phyloP scores from a whole-genome alignment of 2,888 invertebrate genomes.

The Sarcophaga caerulescens region DNA sequence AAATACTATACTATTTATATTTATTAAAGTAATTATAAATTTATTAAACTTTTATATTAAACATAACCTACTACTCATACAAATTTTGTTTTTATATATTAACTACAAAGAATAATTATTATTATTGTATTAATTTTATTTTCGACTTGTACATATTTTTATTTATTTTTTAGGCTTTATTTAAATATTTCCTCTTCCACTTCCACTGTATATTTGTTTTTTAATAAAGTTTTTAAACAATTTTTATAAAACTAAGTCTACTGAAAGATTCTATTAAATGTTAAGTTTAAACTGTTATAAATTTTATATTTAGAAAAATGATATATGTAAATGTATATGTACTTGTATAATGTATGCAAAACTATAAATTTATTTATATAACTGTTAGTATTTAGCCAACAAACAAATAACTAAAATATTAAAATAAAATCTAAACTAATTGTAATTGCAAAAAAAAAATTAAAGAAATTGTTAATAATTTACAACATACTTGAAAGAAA shows the following conservation, averaged over 20 bases:
- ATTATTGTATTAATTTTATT: background rate
- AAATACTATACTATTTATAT: background rate
- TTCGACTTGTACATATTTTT: conserved; percentile 27
- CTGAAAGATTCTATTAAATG: conserved; percentile 30
- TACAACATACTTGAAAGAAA: conserved; percentile 9
- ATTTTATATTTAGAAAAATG: background rate
- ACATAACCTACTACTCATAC: background rate
- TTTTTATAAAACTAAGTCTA: conserved; percentile 6
- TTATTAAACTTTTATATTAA: background rate
- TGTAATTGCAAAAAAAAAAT: background rate
- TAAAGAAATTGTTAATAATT: conserved; percentile 11
- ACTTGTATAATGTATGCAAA: conserved; percentile 10
- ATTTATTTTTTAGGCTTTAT: conserved; percentile 15
- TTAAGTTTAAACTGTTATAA: conserved; percentile 64
- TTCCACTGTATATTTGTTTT: conserved; percentile 12
- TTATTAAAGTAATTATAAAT: background rate
- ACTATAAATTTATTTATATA: conserved; percentile 48
- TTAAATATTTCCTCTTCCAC: background rate
- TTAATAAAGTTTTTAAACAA: background rate
- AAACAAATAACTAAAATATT: conserved; percentile 12
- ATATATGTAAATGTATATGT: conserved; percentile 19
- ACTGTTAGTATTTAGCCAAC: conserved; percentile 63
- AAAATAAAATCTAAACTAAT: conserved; percentile 24
- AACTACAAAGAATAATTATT: background rate
- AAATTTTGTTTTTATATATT: background rate